Evolutionary conservation across 2,888 invertebrate species (phyloP).

Genomic region (Clistopyga incitator): DNA sequence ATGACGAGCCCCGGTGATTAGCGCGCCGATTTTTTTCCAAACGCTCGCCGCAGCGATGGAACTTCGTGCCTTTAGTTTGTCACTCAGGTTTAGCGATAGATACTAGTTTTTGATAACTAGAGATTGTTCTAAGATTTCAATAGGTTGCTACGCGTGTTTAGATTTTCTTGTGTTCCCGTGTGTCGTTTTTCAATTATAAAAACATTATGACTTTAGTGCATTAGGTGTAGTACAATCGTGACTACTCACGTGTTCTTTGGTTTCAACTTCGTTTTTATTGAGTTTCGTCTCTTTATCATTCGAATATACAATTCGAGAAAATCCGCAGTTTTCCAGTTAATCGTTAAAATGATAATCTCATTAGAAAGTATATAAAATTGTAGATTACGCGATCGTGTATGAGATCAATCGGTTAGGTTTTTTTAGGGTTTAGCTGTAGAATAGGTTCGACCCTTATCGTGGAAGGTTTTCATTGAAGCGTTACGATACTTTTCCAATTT

Average conservation of each 20-base stretch:
- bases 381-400: conserved; percentile 43
- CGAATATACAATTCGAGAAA: conserved; percentile 70
- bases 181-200: conserved; percentile 49
- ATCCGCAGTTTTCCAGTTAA: conserved; percentile 73
- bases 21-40: conserved; percentile 33
- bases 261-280: conserved; percentile 52
- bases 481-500: conserved; percentile 54
- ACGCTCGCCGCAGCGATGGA: conserved; percentile 21
- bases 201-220: conserved; percentile 43
- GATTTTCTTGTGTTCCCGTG: conserved; percentile 63
- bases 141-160: conserved; percentile 63
- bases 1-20: conserved; percentile 66
- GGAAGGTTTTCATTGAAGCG: conserved; percentile 66
- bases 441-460: conserved; percentile 63
- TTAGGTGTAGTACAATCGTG: conserved; percentile 54
- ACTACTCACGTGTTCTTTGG: conserved; percentile 53
- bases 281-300: conserved; percentile 61
- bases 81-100: conserved; percentile 39
- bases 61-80: conserved; percentile 48
- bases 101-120: conserved; percentile 38
- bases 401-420: conserved; percentile 41
- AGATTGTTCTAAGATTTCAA: conserved; percentile 44
- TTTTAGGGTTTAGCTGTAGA: conserved; percentile 58
- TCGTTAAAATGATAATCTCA: conserved; percentile 42
- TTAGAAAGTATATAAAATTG: conserved; percentile 25